phyloP scores from a whole-genome alignment of 2,797 vertebrate genomes.

The Borostomias antarcticus region DNA sequence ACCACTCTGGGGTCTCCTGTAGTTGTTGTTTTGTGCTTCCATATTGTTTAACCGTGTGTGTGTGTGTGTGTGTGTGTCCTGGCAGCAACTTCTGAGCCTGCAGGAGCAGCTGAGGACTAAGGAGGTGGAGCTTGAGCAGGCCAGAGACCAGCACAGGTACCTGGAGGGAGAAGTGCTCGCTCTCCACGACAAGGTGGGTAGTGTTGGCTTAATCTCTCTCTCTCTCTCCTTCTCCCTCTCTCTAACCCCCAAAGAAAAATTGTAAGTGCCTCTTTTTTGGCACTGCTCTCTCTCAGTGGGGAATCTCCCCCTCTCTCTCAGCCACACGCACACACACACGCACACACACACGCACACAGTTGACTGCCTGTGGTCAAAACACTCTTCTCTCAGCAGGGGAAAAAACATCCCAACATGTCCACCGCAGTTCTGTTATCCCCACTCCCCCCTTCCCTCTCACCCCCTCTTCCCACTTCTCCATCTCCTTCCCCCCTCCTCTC shows the following conservation, averaged over 20 bases:
- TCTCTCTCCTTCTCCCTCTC: background rate
- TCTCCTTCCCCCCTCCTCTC: background rate
- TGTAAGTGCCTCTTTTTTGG: too few species aligned
- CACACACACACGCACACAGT: background rate
- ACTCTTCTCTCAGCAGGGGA: background rate
- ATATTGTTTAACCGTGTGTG: background rate
- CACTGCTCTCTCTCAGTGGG: background rate
- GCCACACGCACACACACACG: background rate
- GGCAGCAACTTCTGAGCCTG: conserved; percentile 88
- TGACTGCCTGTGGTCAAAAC: background rate
- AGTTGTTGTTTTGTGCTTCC: conserved; percentile 19
- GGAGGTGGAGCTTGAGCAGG: conserved; percentile 88
- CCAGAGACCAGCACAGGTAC: conserved; percentile 84
- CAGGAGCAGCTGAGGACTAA: conserved; percentile 89
- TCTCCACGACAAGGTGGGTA: conserved; percentile 85
- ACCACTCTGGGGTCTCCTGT: conserved; percentile 31
- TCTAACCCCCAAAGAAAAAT: too few species aligned
- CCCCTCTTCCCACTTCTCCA: background rate
- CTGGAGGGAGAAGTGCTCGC: conserved; percentile 78
- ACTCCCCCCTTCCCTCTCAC: background rate
- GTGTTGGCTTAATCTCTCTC: background rate
- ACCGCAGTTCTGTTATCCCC: background rate
- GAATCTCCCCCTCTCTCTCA: background rate
- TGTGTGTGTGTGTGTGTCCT: conserved; percentile 4
- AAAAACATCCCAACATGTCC: background rate